Evolutionary conservation across 35 echinoderm and acorn worm species (phyloP).

Genomic region (Holothuria glaberrima): DNA sequence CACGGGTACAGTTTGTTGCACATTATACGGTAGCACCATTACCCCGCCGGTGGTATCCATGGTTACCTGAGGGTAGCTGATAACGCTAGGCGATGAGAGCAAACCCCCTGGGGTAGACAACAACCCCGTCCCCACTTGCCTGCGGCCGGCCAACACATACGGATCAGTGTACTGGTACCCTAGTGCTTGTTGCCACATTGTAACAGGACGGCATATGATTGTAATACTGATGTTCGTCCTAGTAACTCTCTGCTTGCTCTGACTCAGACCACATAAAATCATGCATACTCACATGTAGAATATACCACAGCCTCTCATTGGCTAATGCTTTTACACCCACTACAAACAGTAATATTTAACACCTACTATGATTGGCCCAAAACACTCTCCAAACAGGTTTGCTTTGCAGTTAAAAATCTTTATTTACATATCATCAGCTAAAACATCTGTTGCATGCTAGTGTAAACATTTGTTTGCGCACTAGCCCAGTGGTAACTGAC

Average conservation of each 20-base stretch:
- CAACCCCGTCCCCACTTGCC: slow-evolving; percentile 30
- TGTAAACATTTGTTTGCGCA: slow-evolving; percentile 21
- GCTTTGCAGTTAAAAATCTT: no score
- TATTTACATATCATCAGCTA: slow-evolving; percentile 35
- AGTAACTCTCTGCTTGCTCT: no score
- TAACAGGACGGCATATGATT: slow-evolving; percentile 6
- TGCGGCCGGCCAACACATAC: slow-evolving; percentile 30
- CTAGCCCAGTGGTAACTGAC: background rate
- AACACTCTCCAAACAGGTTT: no score
- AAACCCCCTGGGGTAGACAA: slow-evolving; percentile 34
- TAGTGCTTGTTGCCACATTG: slow-evolving; percentile 41
- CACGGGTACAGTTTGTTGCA: slow-evolving; percentile 26
- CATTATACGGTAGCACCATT: slow-evolving; percentile 40
- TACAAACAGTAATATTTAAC: no score
- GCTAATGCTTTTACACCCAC: no score
- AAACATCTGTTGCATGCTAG: slow-evolving; percentile 52
- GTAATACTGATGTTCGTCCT: no score
- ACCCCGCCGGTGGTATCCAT: slow-evolving; percentile 10
- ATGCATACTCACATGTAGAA: no score
- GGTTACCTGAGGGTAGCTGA: slow-evolving; percentile 33
- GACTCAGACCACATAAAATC: no score
- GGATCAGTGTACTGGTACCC: slow-evolving; percentile 32
- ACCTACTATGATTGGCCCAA: no score
- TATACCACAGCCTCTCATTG: no score
- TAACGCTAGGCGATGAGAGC: slow-evolving; percentile 4